Percentiles rank a stretch among this genome's conserved stretches.
phyloP scores from a whole-genome alignment of 2,888 invertebrate genomes.

The Drosophila niveifrons region DNA sequence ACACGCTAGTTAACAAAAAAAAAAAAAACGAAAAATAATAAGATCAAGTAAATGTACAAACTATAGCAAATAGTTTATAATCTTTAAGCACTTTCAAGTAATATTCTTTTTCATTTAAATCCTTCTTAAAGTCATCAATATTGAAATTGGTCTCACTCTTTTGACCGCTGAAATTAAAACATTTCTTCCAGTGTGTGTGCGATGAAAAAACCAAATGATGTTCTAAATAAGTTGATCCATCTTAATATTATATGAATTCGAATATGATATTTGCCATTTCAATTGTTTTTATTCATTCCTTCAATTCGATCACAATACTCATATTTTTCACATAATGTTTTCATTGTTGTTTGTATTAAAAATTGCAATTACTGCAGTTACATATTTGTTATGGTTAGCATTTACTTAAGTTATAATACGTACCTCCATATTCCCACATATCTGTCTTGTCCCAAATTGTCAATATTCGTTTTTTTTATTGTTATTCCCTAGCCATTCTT shows the following conservation, averaged over 20 bases:
- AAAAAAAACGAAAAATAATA: no score
- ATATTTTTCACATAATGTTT: slow-evolving; percentile 23
- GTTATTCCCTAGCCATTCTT: background rate
- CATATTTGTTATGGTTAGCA: slow-evolving; percentile 28
- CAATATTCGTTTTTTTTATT: slow-evolving; percentile 5
- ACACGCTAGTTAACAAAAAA: slow-evolving; percentile 6
- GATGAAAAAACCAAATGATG: background rate
- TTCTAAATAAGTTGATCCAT: slow-evolving; percentile 2
- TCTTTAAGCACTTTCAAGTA: slow-evolving; percentile 15
- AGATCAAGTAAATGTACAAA: slow-evolving; percentile 13
- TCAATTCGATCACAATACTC: slow-evolving; percentile 4
- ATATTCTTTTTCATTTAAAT: background rate
- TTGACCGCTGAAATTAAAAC: slow-evolving; percentile 1
- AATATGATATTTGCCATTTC: slow-evolving; percentile 8
- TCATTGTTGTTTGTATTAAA: slow-evolving; percentile 33
- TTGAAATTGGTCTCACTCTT: slow-evolving; percentile 5
- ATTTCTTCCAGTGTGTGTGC: background rate
- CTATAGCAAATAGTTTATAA: slow-evolving; percentile 11
- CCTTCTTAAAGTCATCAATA: slow-evolving; percentile 2
- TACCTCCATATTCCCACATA: slow-evolving; percentile 13
- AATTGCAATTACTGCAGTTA: slow-evolving; percentile 37
- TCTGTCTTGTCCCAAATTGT: slow-evolving; percentile 23
- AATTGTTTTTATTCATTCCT: slow-evolving; percentile 10
- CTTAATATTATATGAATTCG: slow-evolving; percentile 1
- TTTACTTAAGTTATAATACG: slow-evolving; percentile 23